These are phyloP conservation scores for Theonella swinhoei DNA, from an alignment of 37 sponge, comb jelly and placozoan species.

Conservation along the genomic window DNA sequence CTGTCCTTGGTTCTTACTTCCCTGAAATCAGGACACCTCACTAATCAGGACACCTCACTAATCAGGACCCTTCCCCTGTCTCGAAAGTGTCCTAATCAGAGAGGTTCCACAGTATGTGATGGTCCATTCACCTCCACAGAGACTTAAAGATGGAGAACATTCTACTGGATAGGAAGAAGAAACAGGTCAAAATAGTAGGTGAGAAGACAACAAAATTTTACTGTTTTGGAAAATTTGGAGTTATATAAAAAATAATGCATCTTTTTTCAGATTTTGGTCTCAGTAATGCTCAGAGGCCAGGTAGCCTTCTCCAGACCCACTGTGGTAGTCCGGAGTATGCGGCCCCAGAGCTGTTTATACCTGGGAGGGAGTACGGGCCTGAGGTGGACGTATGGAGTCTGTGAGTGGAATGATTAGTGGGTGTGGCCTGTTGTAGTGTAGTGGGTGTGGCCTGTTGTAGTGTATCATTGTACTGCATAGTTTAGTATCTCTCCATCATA, in stretches of 20 bases:
- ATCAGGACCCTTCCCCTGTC: too few species aligned
- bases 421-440: too few species aligned
- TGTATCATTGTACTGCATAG: too few species aligned
- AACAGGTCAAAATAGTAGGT: conserved; percentile 94
- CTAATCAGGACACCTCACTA: too few species aligned
- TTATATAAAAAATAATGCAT: not conserved
- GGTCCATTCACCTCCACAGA: conserved; percentile 47
- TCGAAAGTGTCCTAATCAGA: too few species aligned
- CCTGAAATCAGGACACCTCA: too few species aligned
- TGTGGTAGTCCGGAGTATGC: conserved; percentile 99
- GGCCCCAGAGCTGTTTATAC: conserved; percentile 97
- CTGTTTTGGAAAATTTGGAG: too few species aligned
- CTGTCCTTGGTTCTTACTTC: too few species aligned
- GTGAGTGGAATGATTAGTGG: conserved; percentile 83
- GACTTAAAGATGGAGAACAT: conserved; percentile 99
- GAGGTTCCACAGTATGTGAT: too few species aligned
- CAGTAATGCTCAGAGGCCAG: conserved; percentile 87
- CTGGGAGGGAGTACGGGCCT: conserved; percentile 93
- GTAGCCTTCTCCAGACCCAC: conserved; percentile 90
- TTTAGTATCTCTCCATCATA: not conserved
- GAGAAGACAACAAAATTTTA: not conserved
- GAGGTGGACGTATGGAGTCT: conserved; percentile 99
- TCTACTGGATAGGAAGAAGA: conserved; percentile 91
- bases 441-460: too few species aligned
- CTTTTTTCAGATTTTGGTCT: conserved; percentile 86